These are phyloP conservation scores for Drosophila prolongata DNA, from an alignment of 2,888 invertebrate genomes.

Conservation along the genomic window DNA sequence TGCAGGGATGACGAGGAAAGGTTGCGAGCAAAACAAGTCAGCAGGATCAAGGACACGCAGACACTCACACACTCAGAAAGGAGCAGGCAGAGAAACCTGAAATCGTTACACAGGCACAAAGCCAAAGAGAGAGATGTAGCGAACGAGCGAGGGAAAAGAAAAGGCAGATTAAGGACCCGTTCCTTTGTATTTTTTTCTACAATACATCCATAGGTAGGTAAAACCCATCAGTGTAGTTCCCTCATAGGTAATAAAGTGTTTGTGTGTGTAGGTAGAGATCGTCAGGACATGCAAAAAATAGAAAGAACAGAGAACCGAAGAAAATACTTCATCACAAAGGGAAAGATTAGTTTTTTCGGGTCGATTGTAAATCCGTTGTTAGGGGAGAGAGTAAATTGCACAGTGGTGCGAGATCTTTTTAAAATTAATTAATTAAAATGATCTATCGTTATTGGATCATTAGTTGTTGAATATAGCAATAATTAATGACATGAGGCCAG, in stretches of 20 bases:
- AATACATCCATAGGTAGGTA: constrained; percentile 33
- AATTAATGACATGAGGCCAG: background rate
- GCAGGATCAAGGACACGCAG: constrained; percentile 82
- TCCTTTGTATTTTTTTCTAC: constrained; percentile 60
- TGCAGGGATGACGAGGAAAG: constrained; percentile 55
- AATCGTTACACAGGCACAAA: constrained; percentile 63
- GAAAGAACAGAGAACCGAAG: constrained; percentile 43
- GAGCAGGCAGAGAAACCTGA: constrained; percentile 51
- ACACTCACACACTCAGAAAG: constrained; percentile 23
- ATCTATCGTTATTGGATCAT: background rate
- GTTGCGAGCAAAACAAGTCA: constrained; percentile 57
- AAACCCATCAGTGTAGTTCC: constrained; percentile 55
- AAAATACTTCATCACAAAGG: constrained; percentile 44
- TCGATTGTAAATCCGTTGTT: constrained; percentile 12
- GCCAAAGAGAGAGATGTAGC: constrained; percentile 20
- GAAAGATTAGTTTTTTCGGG: constrained; percentile 26
- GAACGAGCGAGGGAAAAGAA: constrained; percentile 44
- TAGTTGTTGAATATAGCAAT: background rate
- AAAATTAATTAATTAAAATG: background rate
- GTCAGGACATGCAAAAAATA: constrained; percentile 40
- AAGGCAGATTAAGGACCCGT: constrained; percentile 76
- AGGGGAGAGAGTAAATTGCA: constrained; percentile 13
- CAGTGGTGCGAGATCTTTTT: constrained; percentile 20
- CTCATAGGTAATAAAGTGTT: constrained; percentile 31
- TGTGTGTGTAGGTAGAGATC: constrained; percentile 37